Evolutionary conservation across 2,797 vertebrate genomes (phyloP), one percentile per base, ranked within the genome.

Genomic region (Labroides dimidiatus): DNA sequence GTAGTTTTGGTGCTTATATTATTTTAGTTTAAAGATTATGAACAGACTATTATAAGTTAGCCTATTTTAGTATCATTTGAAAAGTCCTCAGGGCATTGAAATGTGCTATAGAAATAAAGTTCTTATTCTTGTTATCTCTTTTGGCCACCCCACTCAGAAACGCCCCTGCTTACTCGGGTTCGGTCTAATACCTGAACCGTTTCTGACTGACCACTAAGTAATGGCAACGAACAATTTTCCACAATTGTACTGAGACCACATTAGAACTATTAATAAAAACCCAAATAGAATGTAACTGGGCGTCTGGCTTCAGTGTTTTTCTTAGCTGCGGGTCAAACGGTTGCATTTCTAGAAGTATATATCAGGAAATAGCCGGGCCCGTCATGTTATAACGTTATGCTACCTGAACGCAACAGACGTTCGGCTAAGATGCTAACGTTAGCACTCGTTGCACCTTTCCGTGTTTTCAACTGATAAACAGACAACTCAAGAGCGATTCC

Each of bases 361-460:
- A 17, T 41, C 71, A 75, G 71, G 3, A 55, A 64, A 39, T 81
- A 78, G 78, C 15, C 64, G 0, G 1, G 16, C 0, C 52, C 68
- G 1, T 10, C 1, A 43, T 11, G 11, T 14, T 10, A 8, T 21
- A 36, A 12, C 53, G 13, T 43, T 14, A 2, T 13, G 30, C 23
- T 23, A 41, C 41, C 49, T 48, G 37, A 41, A 63, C 12, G 57
- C 54, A 42, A 66, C 63, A 57, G n/a, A 30, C 21, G 20, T 21
- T n/a, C 36, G 41, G 63, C 67, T 75, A 63, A 16, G 43, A 0
- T 36, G 69, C 59, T 69, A 77, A 50, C 17, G 39, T n/a, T 66
- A 58, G 51, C 73, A 3, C 7, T 1, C 0, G 4, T 19, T 20
- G 7, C 17, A 10, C 0, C 3, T 20, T 2, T 14, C 14, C 2